Base-by-base conservation (phyloP, 2,888 invertebrate species). In the Caenorhabditis sinica region DNA sequence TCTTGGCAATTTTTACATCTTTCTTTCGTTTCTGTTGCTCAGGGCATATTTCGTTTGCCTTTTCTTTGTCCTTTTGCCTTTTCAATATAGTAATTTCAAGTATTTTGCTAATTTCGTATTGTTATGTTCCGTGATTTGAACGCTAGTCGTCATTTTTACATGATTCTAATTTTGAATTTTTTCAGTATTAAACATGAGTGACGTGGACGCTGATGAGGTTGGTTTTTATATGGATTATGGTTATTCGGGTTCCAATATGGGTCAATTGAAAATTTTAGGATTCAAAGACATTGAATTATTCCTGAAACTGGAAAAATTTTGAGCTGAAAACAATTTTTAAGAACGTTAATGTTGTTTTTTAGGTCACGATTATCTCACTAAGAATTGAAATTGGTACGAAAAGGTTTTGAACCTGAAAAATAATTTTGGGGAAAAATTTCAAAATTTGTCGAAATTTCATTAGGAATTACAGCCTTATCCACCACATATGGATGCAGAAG, bases 131-230 rank as follows among this genome's bases (percentile, higher is more conserved):
- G 15, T 33, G 33, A 30, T 30, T 2, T 58, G 2, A 30, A 15
- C n/a, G n/a, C n/a, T n/a, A n/a, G n/a, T n/a, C n/a, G n/a, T n/a
- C n/a, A n/a, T n/a, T n/a, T n/a, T n/a, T n/a, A 13, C 20, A 30
- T 23, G 9, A 5, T 25, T 23, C 17, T 4, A 28, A 36, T 30
- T 30, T 28, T 15, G 5, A 53, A n/a, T 33, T n/a, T 58, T 72
- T 72, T 60, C 72, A 72, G 72, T 28, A 56, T 13, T n/a, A 56
- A 56, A 17, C 40, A 79, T 79, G 79, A 81, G 77, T 56, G 89
- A 87, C 76, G 76, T 81, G 17, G 86, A 85, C 28, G 89, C 85
- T 17, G 87, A 86, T 74, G 89, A 88, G 77, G 86, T 82, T 61
- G 28, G 45, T 58, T 61, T 66, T 33, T n/a, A 13, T 9, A 30